These are phyloP conservation scores for Gouania willdenowi DNA, from an alignment of 2,797 vertebrate genomes.

Conservation along the genomic window DNA sequence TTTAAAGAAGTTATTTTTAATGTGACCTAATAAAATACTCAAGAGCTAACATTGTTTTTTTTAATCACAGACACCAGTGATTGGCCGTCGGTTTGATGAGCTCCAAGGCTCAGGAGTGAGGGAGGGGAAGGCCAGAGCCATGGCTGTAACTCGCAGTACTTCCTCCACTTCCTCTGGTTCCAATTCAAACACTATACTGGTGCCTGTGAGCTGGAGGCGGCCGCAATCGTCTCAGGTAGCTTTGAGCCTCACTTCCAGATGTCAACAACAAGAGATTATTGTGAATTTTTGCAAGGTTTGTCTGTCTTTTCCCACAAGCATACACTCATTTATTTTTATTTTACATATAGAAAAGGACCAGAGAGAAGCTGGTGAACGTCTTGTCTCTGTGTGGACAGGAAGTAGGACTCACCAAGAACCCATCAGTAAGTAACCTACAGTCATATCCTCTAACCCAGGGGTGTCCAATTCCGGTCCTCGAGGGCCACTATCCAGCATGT, in stretches of 20 bases:
- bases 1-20: neutral
- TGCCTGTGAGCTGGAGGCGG: conserved; percentile 97
- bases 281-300: neutral
- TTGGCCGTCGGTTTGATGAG: conserved; percentile 91
- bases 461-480: too few species aligned
- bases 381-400: conserved; percentile 96
- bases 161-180: conserved; percentile 97
- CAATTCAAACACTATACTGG: conserved; percentile 94
- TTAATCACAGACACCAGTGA: conserved; percentile 84
- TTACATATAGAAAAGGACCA: conserved; percentile 87
- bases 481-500: too few species aligned
- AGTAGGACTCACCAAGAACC: conserved; percentile 97
- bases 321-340: conserved; percentile 22
- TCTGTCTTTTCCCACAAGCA: neutral
- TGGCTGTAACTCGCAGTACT: conserved; percentile 93
- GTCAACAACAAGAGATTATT: neutral
- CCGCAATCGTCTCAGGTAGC: conserved; percentile 93
- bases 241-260: neutral
- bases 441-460: too few species aligned
- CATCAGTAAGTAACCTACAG: conserved; percentile 81
- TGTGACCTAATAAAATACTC: neutral
- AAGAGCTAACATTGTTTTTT: neutral
- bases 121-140: conserved; percentile 87
- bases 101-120: conserved; percentile 87
- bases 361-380: conserved; percentile 96